These are phyloP conservation scores for Chaetodon auriga DNA, from an alignment of 2,113 vertebrate species.

Conservation along the genomic window DNA sequence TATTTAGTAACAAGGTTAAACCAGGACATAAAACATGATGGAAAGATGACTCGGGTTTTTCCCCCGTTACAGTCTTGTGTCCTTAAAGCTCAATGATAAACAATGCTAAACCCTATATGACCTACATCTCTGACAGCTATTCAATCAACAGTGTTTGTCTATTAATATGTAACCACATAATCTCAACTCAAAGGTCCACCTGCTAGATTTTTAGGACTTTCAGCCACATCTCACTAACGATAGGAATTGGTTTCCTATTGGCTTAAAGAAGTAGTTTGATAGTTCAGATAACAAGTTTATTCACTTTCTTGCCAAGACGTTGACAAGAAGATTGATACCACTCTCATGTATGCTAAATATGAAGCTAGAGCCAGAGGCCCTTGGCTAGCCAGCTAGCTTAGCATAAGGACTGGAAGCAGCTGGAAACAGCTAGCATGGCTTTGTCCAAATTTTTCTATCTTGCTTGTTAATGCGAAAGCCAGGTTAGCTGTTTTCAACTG, in stretches of 20 bases:
- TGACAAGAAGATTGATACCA: not conserved
- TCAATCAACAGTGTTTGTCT: not conserved
- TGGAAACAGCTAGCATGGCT: too few species aligned
- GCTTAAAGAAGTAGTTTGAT: too few species aligned
- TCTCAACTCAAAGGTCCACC: too few species aligned
- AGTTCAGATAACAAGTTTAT: not conserved
- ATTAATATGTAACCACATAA: not conserved
- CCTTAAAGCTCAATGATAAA: conserved; percentile 8
- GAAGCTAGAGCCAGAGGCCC: not conserved
- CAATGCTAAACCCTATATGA: not conserved
- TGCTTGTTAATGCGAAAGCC: not conserved
- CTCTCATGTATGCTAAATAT: not conserved
- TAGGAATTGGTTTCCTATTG: too few species aligned
- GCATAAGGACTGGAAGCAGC: too few species aligned
- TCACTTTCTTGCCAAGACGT: not conserved
- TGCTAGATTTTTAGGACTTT: too few species aligned
- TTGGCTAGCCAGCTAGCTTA: not conserved
- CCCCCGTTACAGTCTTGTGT: not conserved
- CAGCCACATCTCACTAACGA: too few species aligned
- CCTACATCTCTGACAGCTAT: not conserved
- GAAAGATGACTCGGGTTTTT: not conserved
- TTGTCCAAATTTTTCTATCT: too few species aligned
- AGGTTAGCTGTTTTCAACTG: not conserved
- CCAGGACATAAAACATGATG: not conserved
- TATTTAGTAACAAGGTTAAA: conserved; percentile 47